Percentiles rank a stretch among this genome's conserved stretches.
These are phyloP conservation scores for Sinhomidia bicolor DNA, from an alignment of 2,888 invertebrate species.

Conservation along the genomic window DNA sequence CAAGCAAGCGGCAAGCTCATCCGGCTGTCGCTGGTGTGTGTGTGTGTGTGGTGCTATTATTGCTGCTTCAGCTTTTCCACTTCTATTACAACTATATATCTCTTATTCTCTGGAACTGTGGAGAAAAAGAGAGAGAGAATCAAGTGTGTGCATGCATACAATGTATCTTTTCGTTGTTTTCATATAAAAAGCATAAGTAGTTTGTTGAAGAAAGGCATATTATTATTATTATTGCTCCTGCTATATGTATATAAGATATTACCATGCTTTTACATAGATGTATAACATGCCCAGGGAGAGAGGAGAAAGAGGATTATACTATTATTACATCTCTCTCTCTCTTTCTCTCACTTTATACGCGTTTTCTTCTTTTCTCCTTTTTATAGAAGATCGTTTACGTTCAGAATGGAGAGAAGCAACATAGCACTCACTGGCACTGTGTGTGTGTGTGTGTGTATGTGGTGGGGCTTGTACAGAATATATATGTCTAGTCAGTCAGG, in stretches of 20 bases:
- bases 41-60: background rate
- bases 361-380: slow-evolving; percentile 28
- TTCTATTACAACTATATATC: background rate
- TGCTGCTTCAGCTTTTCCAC: slow-evolving; percentile 39
- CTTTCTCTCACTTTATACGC: background rate
- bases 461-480: slow-evolving; percentile 46
- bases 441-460: background rate
- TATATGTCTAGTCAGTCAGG: slow-evolving; percentile 50
- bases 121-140: background rate
- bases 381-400: slow-evolving; percentile 53
- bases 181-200: background rate
- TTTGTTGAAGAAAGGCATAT: background rate
- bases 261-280: slow-evolving; percentile 3
- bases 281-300: slow-evolving; percentile 3
- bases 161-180: background rate
- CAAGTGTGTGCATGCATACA: background rate
- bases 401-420: slow-evolving; percentile 35
- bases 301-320: slow-evolving; percentile 71
- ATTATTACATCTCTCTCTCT: slow-evolving; percentile 54
- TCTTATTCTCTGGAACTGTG: slow-evolving; percentile 25
- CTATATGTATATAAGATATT: no score
- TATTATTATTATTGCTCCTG: background rate
- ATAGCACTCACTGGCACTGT: background rate
- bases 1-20: slow-evolving; percentile 64
- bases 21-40: slow-evolving; percentile 60